Evolutionary conservation across 2,113 vertebrate species (phyloP).

Genomic region (Ceuthmochares aereus): DNA sequence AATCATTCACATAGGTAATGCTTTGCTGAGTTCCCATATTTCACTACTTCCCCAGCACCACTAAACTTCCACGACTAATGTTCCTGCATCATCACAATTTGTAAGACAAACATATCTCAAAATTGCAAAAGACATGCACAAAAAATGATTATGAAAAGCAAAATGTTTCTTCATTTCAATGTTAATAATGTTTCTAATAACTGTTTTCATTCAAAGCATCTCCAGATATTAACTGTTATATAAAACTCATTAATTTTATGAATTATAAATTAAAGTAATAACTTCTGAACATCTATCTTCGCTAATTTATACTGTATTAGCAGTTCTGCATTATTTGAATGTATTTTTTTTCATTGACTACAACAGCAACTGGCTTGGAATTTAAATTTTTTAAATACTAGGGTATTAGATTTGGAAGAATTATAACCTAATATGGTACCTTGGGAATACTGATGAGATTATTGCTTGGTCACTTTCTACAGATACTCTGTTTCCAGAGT

Average conservation of each 20-base stretch:
- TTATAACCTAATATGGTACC: neutral
- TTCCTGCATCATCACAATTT: rapidly evolving
- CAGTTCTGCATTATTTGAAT: neutral
- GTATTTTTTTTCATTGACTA: neutral
- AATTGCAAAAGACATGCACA: neutral
- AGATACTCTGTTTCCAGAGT: neutral
- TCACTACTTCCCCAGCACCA: neutral
- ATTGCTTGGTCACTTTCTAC: neutral
- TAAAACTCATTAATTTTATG: conserved; percentile 22
- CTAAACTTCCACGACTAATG: neutral
- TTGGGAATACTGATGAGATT: neutral
- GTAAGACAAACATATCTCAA: neutral
- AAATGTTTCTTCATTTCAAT: neutral
- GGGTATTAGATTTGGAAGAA: neutral
- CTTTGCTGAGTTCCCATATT: neutral
- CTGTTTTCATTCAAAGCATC: neutral
- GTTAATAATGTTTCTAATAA: conserved; percentile 4
- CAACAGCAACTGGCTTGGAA: neutral
- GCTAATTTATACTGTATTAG: neutral
- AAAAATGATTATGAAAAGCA: neutral
- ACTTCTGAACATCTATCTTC: neutral
- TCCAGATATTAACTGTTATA: neutral
- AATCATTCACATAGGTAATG: neutral
- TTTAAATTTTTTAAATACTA: neutral
- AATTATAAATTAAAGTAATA: neutral